phyloP scores from a whole-genome alignment of 2,888 invertebrate species.

The Nomada fabriciana region DNA sequence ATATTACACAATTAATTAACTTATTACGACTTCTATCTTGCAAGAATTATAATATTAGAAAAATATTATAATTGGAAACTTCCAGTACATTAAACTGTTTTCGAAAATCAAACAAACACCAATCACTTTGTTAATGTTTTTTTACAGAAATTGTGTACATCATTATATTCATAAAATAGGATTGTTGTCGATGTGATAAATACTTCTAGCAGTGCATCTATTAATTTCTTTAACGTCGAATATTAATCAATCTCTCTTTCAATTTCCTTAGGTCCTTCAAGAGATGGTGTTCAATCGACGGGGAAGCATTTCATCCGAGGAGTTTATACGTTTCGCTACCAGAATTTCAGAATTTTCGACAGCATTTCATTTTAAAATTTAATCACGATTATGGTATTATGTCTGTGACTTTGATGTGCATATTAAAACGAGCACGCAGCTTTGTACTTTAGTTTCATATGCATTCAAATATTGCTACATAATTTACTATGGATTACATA shows the following conservation, averaged over 20 bases:
- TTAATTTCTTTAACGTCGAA: neutral
- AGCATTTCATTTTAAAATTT: constrained; percentile 86
- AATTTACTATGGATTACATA: constrained; percentile 17
- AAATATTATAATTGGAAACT: too few relatives aligned
- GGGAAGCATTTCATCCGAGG: constrained; percentile 86
- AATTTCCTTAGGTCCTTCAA: constrained; percentile 86
- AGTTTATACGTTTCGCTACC: constrained; percentile 87
- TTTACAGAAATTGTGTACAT: too few relatives aligned
- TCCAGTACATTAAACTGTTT: too few relatives aligned
- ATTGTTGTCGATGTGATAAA: too few relatives aligned
- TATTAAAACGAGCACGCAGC: neutral
- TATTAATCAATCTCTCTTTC: constrained; percentile 16
- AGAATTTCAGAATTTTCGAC: constrained; percentile 88
- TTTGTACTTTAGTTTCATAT: neutral
- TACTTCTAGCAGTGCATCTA: too few relatives aligned
- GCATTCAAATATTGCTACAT: neutral
- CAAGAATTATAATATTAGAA: too few relatives aligned
- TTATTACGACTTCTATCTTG: too few relatives aligned
- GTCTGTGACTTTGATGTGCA: neutral
- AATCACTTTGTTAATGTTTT: too few relatives aligned
- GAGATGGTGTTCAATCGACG: constrained; percentile 87
- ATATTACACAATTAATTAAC: too few relatives aligned
- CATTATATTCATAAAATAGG: too few relatives aligned
- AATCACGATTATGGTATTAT: constrained; percentile 27
- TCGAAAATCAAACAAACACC: too few relatives aligned